A percentile compares a stretch with the other conserved stretches of the same genome.
These are phyloP conservation scores for Sebastes flavidus DNA, from an alignment of 2,797 vertebrate species.

Conservation along the genomic window DNA sequence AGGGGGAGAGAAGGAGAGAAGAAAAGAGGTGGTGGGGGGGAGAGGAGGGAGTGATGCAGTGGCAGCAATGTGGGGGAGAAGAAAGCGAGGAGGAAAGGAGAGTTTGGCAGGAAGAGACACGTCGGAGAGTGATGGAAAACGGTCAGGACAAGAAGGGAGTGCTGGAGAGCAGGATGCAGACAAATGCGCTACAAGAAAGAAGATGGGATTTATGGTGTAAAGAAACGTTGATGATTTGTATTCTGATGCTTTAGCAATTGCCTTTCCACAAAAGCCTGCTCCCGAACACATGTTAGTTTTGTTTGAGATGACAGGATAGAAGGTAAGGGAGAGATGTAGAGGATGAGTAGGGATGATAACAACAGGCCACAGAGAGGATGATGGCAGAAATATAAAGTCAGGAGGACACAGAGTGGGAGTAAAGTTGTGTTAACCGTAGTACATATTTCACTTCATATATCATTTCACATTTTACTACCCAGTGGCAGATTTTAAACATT, in stretches of 20 bases:
- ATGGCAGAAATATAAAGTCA: conserved; percentile 20
- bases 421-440: background rate
- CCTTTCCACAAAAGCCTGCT: conserved; percentile 33
- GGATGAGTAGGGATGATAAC: conserved; percentile 24
- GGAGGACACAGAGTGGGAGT: conserved; percentile 1
- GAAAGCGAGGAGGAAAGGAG: conserved; percentile 29
- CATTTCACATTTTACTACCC: conserved; percentile 1
- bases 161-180: conserved; percentile 33
- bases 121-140: conserved; percentile 46
- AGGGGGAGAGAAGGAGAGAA: background rate
- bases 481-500: background rate
- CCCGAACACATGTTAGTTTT: conserved; percentile 34
- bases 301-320: conserved; percentile 42
- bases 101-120: conserved; percentile 49
- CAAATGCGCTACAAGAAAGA: conserved; percentile 32
- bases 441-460: background rate
- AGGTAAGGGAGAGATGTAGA: conserved; percentile 7
- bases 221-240: conserved; percentile 54
- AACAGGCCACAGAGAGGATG: conserved; percentile 22
- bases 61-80: conserved; percentile 20
- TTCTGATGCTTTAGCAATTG: conserved; percentile 54
- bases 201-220: conserved; percentile 41
- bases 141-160: conserved; percentile 32
- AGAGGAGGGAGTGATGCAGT: conserved; percentile 8
- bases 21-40: background rate